Conservation (phyloP, 1,140 invertebrate species). For the Apis dorsata region DNA sequence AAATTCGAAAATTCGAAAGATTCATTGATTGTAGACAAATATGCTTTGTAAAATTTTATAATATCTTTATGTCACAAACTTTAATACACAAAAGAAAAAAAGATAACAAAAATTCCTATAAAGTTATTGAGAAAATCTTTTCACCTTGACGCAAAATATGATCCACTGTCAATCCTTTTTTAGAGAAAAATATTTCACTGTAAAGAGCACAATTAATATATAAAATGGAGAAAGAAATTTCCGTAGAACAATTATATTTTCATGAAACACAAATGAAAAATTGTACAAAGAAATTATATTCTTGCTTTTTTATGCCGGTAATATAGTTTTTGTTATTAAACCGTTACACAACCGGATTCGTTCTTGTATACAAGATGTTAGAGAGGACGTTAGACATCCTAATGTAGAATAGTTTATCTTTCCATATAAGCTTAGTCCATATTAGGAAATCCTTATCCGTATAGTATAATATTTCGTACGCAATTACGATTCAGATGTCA, state of each 20-base stretch:
- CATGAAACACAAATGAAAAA: neutral
- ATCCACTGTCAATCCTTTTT: neutral
- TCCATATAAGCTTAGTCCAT: constrained; percentile 15
- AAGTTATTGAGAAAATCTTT: neutral
- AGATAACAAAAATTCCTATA: neutral
- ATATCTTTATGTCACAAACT: neutral
- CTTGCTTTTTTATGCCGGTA: constrained; percentile 31
- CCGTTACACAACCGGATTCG: constrained; percentile 55
- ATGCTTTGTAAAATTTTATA: neutral
- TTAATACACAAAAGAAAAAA: neutral
- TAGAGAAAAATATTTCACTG: neutral
- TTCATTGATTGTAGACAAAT: neutral
- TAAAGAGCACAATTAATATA: constrained; percentile 7
- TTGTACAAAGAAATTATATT: neutral
- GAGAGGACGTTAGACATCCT: constrained; percentile 52
- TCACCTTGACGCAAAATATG: neutral
- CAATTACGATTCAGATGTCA: constrained; percentile 65
- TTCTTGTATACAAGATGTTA: constrained; percentile 36
- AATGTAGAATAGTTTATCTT: constrained; percentile 52
- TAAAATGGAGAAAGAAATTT: constrained; percentile 1
- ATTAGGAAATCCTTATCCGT: constrained; percentile 15
- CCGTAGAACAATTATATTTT: neutral
- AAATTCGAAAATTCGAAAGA: neutral
- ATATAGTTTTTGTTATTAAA: constrained; percentile 53
- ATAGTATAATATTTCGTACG: constrained; percentile 52